These are phyloP conservation scores for Melanotaenia maccullochi DNA, from an alignment of 2,797 vertebrate genomes.

Conservation along the genomic window DNA sequence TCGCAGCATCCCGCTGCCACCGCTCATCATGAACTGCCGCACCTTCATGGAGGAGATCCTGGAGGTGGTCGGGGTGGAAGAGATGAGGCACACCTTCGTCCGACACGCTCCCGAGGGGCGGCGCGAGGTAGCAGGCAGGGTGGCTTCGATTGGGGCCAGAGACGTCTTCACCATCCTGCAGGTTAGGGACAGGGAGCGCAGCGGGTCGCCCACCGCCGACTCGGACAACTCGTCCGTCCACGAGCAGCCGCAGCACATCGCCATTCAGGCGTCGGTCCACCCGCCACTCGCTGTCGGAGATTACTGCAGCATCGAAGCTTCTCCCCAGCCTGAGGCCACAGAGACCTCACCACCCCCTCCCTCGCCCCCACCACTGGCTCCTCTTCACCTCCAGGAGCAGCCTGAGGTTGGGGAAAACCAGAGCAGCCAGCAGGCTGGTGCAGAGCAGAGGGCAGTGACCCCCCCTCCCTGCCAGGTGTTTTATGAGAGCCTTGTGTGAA, in stretches of 20 bases:
- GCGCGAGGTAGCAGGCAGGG: constrained; percentile 56
- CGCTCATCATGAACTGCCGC: constrained; percentile 98
- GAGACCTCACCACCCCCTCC: constrained; percentile 58
- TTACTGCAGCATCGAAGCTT: constrained; percentile 80
- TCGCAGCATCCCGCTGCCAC: constrained; percentile 95
- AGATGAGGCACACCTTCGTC: constrained; percentile 95
- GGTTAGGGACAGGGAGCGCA: constrained; percentile 85
- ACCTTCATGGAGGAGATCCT: constrained; percentile 99
- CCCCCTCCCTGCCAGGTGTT: constrained; percentile 81
- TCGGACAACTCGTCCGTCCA: constrained; percentile 93
- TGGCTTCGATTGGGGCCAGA: constrained; percentile 64
- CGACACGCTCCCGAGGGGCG: constrained; percentile 87
- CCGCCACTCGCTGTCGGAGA: constrained; percentile 77
- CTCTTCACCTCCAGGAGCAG: constrained; percentile 34
- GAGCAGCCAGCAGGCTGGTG: constrained; percentile 44
- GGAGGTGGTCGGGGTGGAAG: constrained; percentile 96
- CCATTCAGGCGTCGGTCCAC: constrained; percentile 96
- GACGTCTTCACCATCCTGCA: constrained; percentile 91
- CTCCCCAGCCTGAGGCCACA: constrained; percentile 56
- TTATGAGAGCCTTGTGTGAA: constrained; percentile 97
- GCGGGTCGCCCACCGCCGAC: constrained; percentile 89
- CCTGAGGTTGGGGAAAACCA: background rate
- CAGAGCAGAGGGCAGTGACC: background rate
- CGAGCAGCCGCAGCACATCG: constrained; percentile 94
- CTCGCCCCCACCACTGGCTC: constrained; percentile 26